Conservation (phyloP, 2,797 vertebrate species). For the Anguilla marmorata region DNA sequence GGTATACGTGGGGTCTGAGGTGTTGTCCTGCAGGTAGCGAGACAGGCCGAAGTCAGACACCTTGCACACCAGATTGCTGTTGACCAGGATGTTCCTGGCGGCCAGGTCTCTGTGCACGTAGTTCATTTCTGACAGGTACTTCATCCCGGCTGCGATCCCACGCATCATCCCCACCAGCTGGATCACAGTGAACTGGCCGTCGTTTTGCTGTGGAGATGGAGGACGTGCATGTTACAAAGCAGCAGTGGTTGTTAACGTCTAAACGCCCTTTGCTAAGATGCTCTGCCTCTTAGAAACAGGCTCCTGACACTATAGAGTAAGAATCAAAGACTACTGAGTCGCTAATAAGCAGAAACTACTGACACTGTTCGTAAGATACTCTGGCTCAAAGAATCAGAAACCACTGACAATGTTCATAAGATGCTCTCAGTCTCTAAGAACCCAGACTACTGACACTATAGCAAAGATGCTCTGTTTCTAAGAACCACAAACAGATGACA, state of each 20-base stretch:
- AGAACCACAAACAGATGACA: background rate
- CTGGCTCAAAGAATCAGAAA: too few relatives aligned
- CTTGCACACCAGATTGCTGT: slow-evolving; percentile 94
- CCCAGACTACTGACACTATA: background rate
- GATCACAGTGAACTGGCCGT: slow-evolving; percentile 81
- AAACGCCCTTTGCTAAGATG: background rate
- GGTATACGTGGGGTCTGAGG: slow-evolving; percentile 80
- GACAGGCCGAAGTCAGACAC: slow-evolving; percentile 93
- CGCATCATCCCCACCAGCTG: slow-evolving; percentile 82
- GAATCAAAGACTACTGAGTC: background rate
- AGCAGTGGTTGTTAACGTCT: background rate
- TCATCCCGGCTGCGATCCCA: slow-evolving; percentile 82
- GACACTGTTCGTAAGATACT: background rate
- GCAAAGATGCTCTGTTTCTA: background rate
- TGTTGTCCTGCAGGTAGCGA: slow-evolving; percentile 80
- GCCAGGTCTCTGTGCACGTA: slow-evolving; percentile 92
- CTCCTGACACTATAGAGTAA: background rate
- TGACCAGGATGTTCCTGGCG: slow-evolving; percentile 91
- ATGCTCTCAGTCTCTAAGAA: background rate
- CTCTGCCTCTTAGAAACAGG: background rate
- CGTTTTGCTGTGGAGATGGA: slow-evolving; percentile 71
- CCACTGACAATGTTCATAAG: too few relatives aligned
- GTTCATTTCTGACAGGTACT: slow-evolving; percentile 92
- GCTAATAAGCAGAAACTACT: background rate
- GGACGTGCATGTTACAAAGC: background rate